Base-by-base conservation (phyloP, 2,113 vertebrate genomes). In the Struthio camelus region DNA sequence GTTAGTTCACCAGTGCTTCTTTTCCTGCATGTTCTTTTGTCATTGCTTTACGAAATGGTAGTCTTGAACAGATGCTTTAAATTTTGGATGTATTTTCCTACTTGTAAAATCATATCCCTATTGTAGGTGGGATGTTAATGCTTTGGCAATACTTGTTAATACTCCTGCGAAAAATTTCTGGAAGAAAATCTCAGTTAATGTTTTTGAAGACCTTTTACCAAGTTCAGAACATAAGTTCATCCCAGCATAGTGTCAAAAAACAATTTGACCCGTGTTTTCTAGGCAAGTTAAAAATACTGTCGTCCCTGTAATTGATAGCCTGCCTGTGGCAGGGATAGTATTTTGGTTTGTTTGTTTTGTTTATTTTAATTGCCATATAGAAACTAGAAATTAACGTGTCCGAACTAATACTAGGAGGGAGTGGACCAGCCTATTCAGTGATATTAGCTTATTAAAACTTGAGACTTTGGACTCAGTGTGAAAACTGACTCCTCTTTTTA, bases 391-490 rank as follows among this genome's bases (percentile, higher is more conserved):
- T 36, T 10, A 30, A 34, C 38, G 6, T 48, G 34, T 50, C 66
- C 46, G 34, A 9, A 61, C 40, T 54, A 73, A 5, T 6, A 9
- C 0, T 5, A 36, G 51, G 53, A 64, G 30, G 50, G 51, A 65
- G n/a, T 40, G 62, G 64, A 59, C 16, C 0, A 2, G 11, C 48
- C 42, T 66, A 0, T 36, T 72, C 18, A 24, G 28, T 32, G 34
- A 14, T 58, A 65, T 1, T 40, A 44, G 20, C 28, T 71, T 44
- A 25, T 46, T 48, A 75, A 62, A 56, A 83, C 46, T 22, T 17
- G 48, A 69, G 30, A 40, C 12, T 69, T 66, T 80, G 11, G 69
- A 75, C 40, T 93, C 0, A 0, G 17, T 66, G 14, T 75, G 40
- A 36, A 36, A 80, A 75, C 48, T 4, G 28, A 54, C 32, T 51